A percentile compares a stretch with the other conserved stretches of the same genome.
Evolutionary conservation across 1,140 invertebrate species (phyloP).

Genomic region (Bombus soroeensis): DNA sequence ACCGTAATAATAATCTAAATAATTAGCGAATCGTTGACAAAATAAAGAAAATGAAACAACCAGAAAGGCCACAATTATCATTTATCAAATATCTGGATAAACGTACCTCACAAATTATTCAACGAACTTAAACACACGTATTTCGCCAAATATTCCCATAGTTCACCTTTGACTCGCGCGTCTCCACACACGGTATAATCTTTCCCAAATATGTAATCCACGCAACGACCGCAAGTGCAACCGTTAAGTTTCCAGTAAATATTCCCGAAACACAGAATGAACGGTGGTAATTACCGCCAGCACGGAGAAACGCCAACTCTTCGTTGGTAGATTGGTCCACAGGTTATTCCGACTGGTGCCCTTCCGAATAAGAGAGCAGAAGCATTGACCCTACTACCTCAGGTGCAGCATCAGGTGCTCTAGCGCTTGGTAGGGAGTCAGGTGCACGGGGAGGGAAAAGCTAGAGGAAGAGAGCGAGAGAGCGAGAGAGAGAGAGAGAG

Average conservation of each 20-base stretch:
- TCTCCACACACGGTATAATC: not conserved
- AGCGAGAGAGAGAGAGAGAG: not conserved
- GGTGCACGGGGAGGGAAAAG: not conserved
- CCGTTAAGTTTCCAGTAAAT: not conserved
- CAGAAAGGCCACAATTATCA: not conserved
- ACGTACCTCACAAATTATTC: not conserved
- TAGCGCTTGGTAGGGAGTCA: not conserved
- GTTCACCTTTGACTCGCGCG: not conserved
- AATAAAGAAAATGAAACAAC: not conserved
- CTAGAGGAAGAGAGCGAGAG: not conserved
- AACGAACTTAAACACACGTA: not conserved
- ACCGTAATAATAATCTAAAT: not conserved
- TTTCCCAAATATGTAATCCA: not conserved
- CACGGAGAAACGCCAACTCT: not conserved
- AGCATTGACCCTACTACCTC: constrained; percentile 48
- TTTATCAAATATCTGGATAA: not conserved
- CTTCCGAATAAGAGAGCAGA: constrained; percentile 3
- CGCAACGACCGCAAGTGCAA: not conserved
- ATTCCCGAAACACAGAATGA: not conserved
- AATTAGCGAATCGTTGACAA: not conserved
- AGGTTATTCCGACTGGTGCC: not conserved
- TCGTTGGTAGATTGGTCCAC: not conserved
- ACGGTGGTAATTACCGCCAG: not conserved
- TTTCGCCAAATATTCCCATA: not conserved
- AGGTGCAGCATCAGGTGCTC: constrained; percentile 47